Base-by-base conservation (phyloP, 2,888 invertebrate species). In the Stictocephala bisonia region DNA sequence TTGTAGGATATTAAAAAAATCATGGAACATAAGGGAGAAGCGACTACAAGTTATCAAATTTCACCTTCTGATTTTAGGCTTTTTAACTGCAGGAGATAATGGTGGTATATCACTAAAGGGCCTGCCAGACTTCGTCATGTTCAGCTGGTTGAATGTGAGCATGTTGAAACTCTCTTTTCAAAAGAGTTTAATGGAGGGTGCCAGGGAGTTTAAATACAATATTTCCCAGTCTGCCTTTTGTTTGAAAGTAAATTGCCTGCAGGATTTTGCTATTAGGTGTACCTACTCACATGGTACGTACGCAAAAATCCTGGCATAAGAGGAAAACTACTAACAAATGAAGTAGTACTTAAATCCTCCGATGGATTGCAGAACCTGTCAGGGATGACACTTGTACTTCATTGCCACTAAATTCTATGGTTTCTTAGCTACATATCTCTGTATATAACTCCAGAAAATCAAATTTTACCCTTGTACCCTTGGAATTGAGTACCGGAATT, bases 221-320 rank as follows among this genome's bases (percentile, higher is more conserved):
- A 70, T 24, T 7, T 70, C 53, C 2, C 20, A 3, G 18, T 71
- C 31, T 7, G 26, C 44, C 71, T 58, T 41, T 15, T 58, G 6
- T 26, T 13, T 44, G n/a, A 71, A 40, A 3, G 27, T 26, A 27
- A 71, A 58, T 27, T 31, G 40, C 27, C 31, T 40, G n/a, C 53
- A 31, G 15, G 58, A 71, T 70, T 70, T 53, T 29, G 56, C 50
- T 6, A 60, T 18, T 15, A 31, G 1, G 20, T 29, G 15, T 35
- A n/a, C 40, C 73, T 69, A 73, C 20, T 69, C n/a, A 22, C 50
- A 29, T 24, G 73, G 56, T 35, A 73, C 44, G 40, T 20, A 60
- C n/a, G n/a, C n/a, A n/a, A n/a, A n/a, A n/a, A n/a, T n/a, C n/a
- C n/a, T n/a, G n/a, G n/a, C n/a, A n/a, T n/a, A n/a, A n/a, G n/a